Evolutionary conservation across 2,797 vertebrate genomes (phyloP), one percentile per base, ranked within the genome.

Genomic region (Acanthopagrus latus): DNA sequence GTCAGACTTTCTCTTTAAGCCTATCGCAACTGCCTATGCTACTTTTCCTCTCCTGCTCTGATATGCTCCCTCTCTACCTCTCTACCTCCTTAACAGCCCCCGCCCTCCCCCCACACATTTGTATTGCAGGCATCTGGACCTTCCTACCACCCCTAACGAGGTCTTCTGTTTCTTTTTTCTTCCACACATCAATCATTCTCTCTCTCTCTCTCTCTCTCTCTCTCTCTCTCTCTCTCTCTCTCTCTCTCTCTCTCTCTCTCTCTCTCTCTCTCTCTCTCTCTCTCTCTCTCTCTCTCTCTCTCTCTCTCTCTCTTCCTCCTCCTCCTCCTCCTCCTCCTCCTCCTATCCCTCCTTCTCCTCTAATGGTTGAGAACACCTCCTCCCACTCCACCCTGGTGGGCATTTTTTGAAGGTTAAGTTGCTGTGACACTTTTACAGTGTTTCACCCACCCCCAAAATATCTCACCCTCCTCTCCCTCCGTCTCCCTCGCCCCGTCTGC

Each of bases 351-450:
- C 66, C 52, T 46, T 74, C 44, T 68, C 62, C 69, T 74, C 64
- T 86, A 87, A 90, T 83, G 71, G 71, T 64, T 54, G 71, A 59
- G 82, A 83, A 78, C 82, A 74, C 81, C 83, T 81, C 84, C 88
- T 80, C 76, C 84, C 77, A 63, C 86, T 85, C 74, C 13, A 82
- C 48, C 88, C 87, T 76, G 71, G 71, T 91, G 82, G 85, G 80
- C 83, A 78, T 88, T 91, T 91, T 87, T 82, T 89, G 88, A 93
- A 92, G 92, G 93, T 94, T 94, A 93, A 94, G 91, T 92, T 90
- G 78, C 79, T 82, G 84, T 92, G 92, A 92, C 91, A 88, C 81
- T 82, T 87, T 79, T 81, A 74, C 83, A 71, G 75, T 77, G 64
- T 69, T 51, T 75, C 54, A 27, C 64, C 33, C 58, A 43, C 47